These are phyloP conservation scores for Aquatica leii DNA, from an alignment of 2,888 invertebrate genomes.

Conservation along the genomic window DNA sequence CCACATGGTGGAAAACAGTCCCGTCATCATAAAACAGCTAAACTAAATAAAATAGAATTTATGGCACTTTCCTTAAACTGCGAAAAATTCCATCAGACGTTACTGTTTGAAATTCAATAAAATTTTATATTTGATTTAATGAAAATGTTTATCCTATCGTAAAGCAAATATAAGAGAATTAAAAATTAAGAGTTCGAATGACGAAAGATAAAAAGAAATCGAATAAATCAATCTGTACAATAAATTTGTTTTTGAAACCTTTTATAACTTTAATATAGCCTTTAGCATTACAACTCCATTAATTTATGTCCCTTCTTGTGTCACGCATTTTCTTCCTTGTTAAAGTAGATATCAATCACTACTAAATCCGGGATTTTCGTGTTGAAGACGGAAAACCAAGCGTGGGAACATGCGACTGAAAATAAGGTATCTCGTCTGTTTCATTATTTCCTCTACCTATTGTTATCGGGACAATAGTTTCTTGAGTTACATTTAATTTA, in stretches of 20 bases:
- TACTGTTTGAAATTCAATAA: no score
- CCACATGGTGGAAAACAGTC: no score
- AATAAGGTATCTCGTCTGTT: slow-evolving; percentile 27
- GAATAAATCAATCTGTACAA: slow-evolving; percentile 25
- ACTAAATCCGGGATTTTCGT: slow-evolving; percentile 34
- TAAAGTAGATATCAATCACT: slow-evolving; percentile 36
- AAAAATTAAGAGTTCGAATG: background rate
- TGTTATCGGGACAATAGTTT: slow-evolving; percentile 23
- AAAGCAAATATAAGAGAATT: background rate
- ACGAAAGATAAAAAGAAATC: background rate
- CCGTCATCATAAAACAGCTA: no score
- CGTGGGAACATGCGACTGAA: slow-evolving; percentile 33
- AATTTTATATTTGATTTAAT: no score
- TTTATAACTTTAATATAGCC: slow-evolving; percentile 33
- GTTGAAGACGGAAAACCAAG: slow-evolving; percentile 31
- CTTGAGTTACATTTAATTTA: slow-evolving; percentile 8
- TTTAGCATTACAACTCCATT: slow-evolving; percentile 29
- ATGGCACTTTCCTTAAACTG: no score
- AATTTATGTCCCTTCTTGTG: slow-evolving; percentile 28
- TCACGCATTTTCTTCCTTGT: slow-evolving; percentile 25
- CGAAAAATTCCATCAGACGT: no score
- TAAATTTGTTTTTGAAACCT: slow-evolving; percentile 24
- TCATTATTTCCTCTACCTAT: slow-evolving; percentile 25
- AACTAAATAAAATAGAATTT: no score
- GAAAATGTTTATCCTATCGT: no score